These are phyloP conservation scores for Apoda limacodes DNA, from an alignment of 2,888 invertebrate species.

Conservation along the genomic window DNA sequence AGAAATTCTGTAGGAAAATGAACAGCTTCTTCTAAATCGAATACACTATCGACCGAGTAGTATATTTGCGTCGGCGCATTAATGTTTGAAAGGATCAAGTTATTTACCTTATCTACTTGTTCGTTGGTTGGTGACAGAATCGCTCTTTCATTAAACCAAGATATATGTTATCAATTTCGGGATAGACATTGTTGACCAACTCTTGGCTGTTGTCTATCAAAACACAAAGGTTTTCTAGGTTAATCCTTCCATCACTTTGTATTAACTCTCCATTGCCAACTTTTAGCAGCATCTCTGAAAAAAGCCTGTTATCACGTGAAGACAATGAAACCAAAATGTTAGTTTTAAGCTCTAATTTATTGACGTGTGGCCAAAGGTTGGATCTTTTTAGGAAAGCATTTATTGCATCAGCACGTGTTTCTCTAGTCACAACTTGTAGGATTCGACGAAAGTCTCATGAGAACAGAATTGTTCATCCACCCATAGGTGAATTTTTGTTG, in stretches of 20 bases:
- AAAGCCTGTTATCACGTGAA: conserved; percentile 22
- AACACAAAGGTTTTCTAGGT: too few species aligned
- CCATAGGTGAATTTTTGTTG: conserved; percentile 20
- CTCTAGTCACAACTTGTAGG: conserved; percentile 23
- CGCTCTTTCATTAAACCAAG: conserved; percentile 23
- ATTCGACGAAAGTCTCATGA: conserved; percentile 23
- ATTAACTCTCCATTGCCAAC: too few species aligned
- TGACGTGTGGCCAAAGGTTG: too few species aligned
- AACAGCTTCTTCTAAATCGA: conserved; percentile 19
- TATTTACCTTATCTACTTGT: too few species aligned
- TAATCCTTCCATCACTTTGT: too few species aligned
- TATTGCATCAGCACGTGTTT: conserved; percentile 22
- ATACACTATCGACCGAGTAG: conserved; percentile 21
- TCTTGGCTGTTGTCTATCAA: too few species aligned
- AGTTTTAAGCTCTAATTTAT: too few species aligned
- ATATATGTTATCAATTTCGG: conserved; percentile 21
- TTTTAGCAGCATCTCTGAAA: conserved; percentile 22
- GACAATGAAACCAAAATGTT: conserved; percentile 20
- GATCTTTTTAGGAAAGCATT: conserved; percentile 23
- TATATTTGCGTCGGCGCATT: too few species aligned
- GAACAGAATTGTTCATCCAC: conserved; percentile 21
- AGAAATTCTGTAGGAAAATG: too few species aligned
- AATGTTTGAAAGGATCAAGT: too few species aligned
- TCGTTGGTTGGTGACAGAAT: too few species aligned
- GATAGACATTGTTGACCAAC: too few species aligned